A percentile compares a stretch with the other conserved stretches of the same genome.
Evolutionary conservation across 2,888 invertebrate genomes (phyloP).

Genomic region (Eilema sororculum): DNA sequence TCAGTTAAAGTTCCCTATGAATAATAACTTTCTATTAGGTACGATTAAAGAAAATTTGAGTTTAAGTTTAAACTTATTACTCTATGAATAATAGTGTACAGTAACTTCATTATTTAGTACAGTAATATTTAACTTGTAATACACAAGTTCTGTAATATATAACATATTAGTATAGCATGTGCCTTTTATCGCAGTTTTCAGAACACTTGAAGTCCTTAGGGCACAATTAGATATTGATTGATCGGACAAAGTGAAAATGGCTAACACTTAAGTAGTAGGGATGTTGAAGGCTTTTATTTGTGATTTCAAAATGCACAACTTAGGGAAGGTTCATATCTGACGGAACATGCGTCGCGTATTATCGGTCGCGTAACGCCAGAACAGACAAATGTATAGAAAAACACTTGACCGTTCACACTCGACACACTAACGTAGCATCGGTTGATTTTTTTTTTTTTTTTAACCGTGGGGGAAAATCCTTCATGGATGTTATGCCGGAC

Average conservation of each 20-base stretch:
- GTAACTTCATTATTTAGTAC: neutral
- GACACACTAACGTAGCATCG: too few species aligned
- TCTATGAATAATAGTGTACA: neutral
- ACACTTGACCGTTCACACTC: too few species aligned
- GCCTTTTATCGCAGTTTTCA: neutral
- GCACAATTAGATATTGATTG: neutral
- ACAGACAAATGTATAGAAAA: too few species aligned
- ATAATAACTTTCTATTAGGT: slow-evolving; percentile 63
- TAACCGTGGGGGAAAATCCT: too few species aligned
- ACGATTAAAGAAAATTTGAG: neutral
- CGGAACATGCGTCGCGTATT: too few species aligned
- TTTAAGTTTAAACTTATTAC: neutral
- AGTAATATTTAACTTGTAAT: neutral
- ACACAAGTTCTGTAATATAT: neutral
- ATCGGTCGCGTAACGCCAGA: too few species aligned
- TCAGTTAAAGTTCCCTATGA: slow-evolving; percentile 61
- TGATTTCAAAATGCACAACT: neutral
- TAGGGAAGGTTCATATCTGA: too few species aligned
- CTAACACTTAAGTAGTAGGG: neutral
- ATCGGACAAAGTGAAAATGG: neutral
- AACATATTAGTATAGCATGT: neutral
- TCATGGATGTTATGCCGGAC: too few species aligned
- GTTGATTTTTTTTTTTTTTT: too few species aligned
- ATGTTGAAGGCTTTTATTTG: neutral
- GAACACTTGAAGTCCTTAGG: neutral